Evolutionary conservation across 2,888 invertebrate genomes (phyloP), one percentile per base, ranked within the genome.

Genomic region (Clitarchus hookeri): DNA sequence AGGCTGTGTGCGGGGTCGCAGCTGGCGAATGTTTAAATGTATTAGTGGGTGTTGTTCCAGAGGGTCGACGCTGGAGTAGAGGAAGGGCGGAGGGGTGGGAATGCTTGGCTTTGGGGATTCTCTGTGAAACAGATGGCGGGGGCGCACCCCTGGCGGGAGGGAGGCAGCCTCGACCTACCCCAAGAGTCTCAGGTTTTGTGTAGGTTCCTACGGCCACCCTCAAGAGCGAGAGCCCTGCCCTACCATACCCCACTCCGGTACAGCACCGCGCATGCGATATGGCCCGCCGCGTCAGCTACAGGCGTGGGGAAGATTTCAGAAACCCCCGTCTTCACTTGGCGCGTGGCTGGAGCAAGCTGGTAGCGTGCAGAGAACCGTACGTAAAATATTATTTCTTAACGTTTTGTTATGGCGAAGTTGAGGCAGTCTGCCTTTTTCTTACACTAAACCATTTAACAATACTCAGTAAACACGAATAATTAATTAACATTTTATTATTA

Each of bases 31-130:
- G 65, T 65, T 65, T 65, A 65, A 65, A 65, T 23, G 65, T 65
- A 65, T 65, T 65, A 65, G 65, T 65, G 65, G 65, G 3, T 65
- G 65, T 65, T 65, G 65, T 65, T 65, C 65, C 65, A 65, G 65
- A 19, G n/a, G 65, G 65, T 48, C 6, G 48, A 48, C 12, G 16
- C 2, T 48, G 48, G 6, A 48, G 48, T 1, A 48, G 48, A 2
- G 48, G 6, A 36, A 4, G 36, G 36, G 36, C 2, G 65, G 65
- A 23, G 65, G 65, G 16, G 11, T 48, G 65, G 65, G 65, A 65
- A n/a, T 11, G 48, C 48, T 48, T 16, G 65, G 13, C 8, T 65
- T n/a, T 65, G 65, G 19, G 65, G 65, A 65, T 65, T 9, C 65
- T 65, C 23, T n/a, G 65, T 65, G 65, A 19, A 65, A n/a, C 65